These are phyloP conservation scores for Diacarnus erythraeanus DNA, from an alignment of 37 sponge, comb jelly and placozoan genomes.

Conservation along the genomic window DNA sequence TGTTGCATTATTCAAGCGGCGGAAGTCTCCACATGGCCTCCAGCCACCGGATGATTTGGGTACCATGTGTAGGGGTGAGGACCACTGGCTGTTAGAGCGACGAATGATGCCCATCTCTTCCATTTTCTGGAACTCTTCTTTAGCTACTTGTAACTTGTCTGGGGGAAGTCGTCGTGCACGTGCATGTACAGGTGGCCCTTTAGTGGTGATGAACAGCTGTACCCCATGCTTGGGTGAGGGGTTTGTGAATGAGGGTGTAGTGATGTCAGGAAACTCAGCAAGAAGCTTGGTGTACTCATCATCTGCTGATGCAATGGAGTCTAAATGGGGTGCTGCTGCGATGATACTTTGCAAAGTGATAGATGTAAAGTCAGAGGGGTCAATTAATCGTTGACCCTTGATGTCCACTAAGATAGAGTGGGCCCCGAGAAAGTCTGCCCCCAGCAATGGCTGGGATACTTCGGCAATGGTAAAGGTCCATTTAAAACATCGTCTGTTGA, in stretches of 20 bases:
- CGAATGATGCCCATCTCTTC: slow-evolving; percentile 58
- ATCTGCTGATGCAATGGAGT: slow-evolving; percentile 11
- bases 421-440: slow-evolving; percentile 41
- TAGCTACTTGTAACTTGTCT: slow-evolving; percentile 19
- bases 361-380: slow-evolving; percentile 6
- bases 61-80: slow-evolving; percentile 74
- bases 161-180: slow-evolving; percentile 40
- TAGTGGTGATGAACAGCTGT: slow-evolving; percentile 42
- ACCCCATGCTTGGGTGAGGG: slow-evolving; percentile 28
- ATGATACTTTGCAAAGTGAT: too few relatives aligned
- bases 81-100: slow-evolving; percentile 59
- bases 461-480: slow-evolving; percentile 12
- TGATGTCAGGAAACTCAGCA: slow-evolving; percentile 42
- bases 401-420: slow-evolving; percentile 36
- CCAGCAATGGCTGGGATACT: slow-evolving; percentile 26
- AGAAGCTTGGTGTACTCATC: slow-evolving; percentile 24
- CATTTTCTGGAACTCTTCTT: slow-evolving; percentile 26
- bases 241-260: slow-evolving; percentile 24
- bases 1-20: slow-evolving; percentile 58
- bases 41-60: slow-evolving; percentile 57
- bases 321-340: slow-evolving; percentile 14
- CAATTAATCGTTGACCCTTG: slow-evolving; percentile 19
- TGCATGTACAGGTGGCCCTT: slow-evolving; percentile 42
- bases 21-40: slow-evolving; percentile 80
- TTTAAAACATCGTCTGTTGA: slow-evolving; percentile 10